A percentile compares a stretch with the other conserved stretches of the same genome.
Evolutionary conservation across 2,888 invertebrate genomes (phyloP).

Genomic region (Oxytorus armatus): DNA sequence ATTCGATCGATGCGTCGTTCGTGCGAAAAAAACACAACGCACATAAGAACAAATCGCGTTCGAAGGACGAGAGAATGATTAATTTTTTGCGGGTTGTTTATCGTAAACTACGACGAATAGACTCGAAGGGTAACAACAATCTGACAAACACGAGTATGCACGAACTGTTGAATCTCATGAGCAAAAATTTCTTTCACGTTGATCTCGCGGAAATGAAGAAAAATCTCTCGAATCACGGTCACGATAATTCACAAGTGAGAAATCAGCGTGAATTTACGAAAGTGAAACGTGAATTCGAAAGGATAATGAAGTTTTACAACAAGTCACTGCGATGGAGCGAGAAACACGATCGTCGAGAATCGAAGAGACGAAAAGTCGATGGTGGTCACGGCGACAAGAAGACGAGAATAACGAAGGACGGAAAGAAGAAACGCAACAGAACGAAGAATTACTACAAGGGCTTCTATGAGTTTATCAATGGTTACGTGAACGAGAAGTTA

Average conservation of each 20-base stretch:
- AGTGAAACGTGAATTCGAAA: constrained; percentile 81
- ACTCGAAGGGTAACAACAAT: constrained; percentile 78
- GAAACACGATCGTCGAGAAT: constrained; percentile 79
- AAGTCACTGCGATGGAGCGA: constrained; percentile 82
- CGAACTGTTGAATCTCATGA: constrained; percentile 82
- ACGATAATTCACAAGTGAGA: constrained; percentile 77
- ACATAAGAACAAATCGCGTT: constrained; percentile 76
- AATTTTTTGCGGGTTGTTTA: constrained; percentile 82
- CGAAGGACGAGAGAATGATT: constrained; percentile 81
- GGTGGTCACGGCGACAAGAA: constrained; percentile 64
- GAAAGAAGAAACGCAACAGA: constrained; percentile 79
- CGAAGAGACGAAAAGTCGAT: constrained; percentile 71
- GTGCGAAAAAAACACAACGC: constrained; percentile 70
- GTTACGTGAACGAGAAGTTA: constrained; percentile 80
- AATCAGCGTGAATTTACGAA: constrained; percentile 81
- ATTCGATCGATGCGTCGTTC: constrained; percentile 41
- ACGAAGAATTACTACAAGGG: constrained; percentile 80
- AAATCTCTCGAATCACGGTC: constrained; percentile 74
- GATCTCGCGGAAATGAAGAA: constrained; percentile 78
- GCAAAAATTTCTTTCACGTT: constrained; percentile 82
- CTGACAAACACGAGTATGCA: constrained; percentile 82
- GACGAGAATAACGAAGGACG: constrained; percentile 66
- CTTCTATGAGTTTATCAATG: constrained; percentile 83
- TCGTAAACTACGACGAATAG: constrained; percentile 81
- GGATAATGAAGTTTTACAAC: constrained; percentile 82